Percentiles rank a stretch among this genome's conserved stretches.
Conservation (phyloP, 1,140 invertebrate genomes). For the Caerostris extrusa region DNA sequence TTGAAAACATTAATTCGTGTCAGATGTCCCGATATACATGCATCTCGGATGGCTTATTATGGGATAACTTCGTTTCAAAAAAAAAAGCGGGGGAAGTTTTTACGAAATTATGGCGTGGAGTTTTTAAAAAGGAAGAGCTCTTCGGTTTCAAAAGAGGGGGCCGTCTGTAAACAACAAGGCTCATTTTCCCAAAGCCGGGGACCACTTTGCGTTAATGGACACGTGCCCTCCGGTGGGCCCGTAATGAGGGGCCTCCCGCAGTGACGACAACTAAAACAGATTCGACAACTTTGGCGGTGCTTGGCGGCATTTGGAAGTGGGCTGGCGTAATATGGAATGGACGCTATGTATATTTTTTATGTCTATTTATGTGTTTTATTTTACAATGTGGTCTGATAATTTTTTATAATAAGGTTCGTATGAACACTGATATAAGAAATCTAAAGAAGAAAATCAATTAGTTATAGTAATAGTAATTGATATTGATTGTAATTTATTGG, state of each 20-base stretch:
- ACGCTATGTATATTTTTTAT: no score
- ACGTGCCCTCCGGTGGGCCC: constrained; percentile 13
- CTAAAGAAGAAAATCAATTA: no score
- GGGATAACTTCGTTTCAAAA: background rate
- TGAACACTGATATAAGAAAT: no score
- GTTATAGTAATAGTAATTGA: no score
- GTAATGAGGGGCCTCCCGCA: background rate
- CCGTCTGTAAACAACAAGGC: constrained; percentile 3
- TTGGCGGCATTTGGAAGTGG: no score
- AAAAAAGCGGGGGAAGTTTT: background rate
- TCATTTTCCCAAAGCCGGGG: background rate
- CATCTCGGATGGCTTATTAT: background rate
- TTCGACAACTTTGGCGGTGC: no score
- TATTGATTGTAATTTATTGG: no score
- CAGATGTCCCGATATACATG: background rate
- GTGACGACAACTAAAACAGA: no score
- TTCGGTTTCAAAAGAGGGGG: constrained; percentile 37
- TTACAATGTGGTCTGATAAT: no score
- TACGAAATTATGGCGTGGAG: background rate
- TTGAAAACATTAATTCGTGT: background rate
- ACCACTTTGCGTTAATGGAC: constrained; percentile 50
- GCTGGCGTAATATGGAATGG: no score
- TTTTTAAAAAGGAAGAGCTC: background rate
- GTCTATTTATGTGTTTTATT: no score
- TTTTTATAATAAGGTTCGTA: no score